Evolutionary conservation across 2,888 invertebrate species (phyloP), one percentile per base, ranked within the genome.

Genomic region (Protonemura montana): DNA sequence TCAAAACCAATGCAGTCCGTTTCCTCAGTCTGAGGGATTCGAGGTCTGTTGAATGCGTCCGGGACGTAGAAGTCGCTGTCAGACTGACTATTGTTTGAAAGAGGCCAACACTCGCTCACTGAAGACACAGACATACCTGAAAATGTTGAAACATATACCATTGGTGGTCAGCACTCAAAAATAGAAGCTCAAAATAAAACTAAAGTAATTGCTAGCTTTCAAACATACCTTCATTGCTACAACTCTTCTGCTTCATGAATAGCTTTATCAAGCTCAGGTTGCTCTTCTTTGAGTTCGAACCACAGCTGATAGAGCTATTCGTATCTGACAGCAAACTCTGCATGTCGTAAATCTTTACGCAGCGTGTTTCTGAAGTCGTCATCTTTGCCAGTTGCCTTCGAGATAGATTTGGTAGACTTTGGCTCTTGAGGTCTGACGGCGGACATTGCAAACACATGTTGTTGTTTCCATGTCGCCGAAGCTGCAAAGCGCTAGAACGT

Each of bases 241-340:
- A 94, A 90, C 96, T 97, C 91, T 97, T 97, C 90, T 97, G 97
- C 91, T 97, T 97, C 93, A 97, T 97, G 90, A 97, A 97, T 88
- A 97, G 92, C 91, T 96, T 96, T 80, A 97, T 96, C 90, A 97
- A 93, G 91, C 87, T 87, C 28, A 78, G 27, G 42, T 80, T 85
- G 85, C 77, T 80, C 26, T 85, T 85, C 85, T 80, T 80, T 0
- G 78, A 85, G 78, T 80, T 80, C 5, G 78, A 85, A 1, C 85
- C 89, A 3, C 91, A 91, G 0, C 91, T 85, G 29, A 87, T 85
- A 5, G 87, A 88, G 29, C 87, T 87, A 86, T 87, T 87, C 84
- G 89, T 85, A 87, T 89, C 87, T 85, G 87, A 87, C 0, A 86
- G 28, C 7, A 85, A 30, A n/a, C 87, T 87, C 89, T 91, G 89